Percentiles rank a stretch among this genome's conserved stretches.
Conservation (phyloP, 1,140 invertebrate genomes). For the Macrocentrus cingulum region DNA sequence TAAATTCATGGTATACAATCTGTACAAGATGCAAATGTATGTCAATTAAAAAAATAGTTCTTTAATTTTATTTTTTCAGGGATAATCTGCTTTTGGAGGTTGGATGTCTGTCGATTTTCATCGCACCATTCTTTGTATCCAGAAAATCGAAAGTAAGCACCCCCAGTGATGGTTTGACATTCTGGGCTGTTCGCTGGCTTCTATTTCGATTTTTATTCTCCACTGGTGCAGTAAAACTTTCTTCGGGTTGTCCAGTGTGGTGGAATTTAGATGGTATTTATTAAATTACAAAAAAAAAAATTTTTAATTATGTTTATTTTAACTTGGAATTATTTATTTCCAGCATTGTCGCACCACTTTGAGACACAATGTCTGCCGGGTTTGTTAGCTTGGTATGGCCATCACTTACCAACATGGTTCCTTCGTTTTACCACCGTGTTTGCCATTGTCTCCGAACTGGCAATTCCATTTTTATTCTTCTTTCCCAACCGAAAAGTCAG, state of each 20-base stretch:
- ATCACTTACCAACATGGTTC: conserved; percentile 70
- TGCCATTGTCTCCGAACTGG: conserved; percentile 70
- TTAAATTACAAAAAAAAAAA: conserved; percentile 7
- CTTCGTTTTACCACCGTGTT: conserved; percentile 66
- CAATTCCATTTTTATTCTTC: conserved; percentile 79
- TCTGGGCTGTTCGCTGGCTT: conserved; percentile 79
- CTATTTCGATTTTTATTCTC: conserved; percentile 79
- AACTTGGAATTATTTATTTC: conserved; percentile 40
- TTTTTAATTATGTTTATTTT: no score
- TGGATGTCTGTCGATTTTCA: conserved; percentile 73
- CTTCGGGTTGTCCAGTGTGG: conserved; percentile 77
- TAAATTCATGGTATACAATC: conserved; percentile 6
- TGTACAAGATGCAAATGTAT: neutral
- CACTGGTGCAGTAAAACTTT: conserved; percentile 75
- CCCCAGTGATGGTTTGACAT: conserved; percentile 63
- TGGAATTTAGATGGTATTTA: conserved; percentile 76
- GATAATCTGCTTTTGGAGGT: conserved; percentile 77
- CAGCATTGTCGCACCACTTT: conserved; percentile 76
- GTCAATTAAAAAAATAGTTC: no score
- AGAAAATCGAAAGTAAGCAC: conserved; percentile 49
- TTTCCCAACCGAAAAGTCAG: conserved; percentile 69
- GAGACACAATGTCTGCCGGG: conserved; percentile 76
- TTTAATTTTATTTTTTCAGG: conserved; percentile 60
- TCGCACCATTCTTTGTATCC: conserved; percentile 67
- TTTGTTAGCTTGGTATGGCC: conserved; percentile 69